Evolutionary conservation across 2,797 vertebrate species (phyloP), one percentile per base, ranked within the genome.

Genomic region (Anisognathus igniventris): DNA sequence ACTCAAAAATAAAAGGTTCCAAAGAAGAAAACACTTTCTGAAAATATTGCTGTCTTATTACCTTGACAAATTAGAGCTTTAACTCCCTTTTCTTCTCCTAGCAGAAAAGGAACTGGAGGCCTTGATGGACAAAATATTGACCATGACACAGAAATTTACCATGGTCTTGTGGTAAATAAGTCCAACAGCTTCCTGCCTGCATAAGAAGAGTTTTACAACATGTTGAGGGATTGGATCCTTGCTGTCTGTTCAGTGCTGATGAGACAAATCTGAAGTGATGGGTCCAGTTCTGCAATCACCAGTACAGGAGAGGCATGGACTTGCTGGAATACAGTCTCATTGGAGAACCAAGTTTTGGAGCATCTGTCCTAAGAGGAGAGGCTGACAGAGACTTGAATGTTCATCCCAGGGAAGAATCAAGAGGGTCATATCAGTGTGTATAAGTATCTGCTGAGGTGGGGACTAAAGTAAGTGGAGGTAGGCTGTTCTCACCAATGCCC

Each of bases 181-280:
- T 64, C 23, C 16, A 64, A 72, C 9, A 40, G 6, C 18, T 75
- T 68, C 33, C n/a, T 27, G 11, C 9, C 12, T 91, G 12, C 17
- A 17, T 33, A 56, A 39, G 15, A 73, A 14, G 30, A 51, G 10
- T 24, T 10, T 61, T 60, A 13, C 3, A 60, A 6, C 4, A 47
- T 0, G 0, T 18, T 9, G 0, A 80, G 15, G 25, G 18, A 7
- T 7, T 9, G 23, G 7, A 33, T 77, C 6, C 16, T 39, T 78
- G 31, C 37, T 70, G 13, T 70, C 33, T 64, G 2, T 64, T 56
- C 44, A 47, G 37, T 40, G 48, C 8, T 25, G 21, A 7, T 40
- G 40, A 74, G 37, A 60, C 7, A 18, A 56, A 84, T 44, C 15
- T 67, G 44, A 11, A 40, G 33, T 54, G 5, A 12, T 60, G 31